Percentiles rank a stretch among this genome's conserved stretches.
Conservation (phyloP, 1,140 invertebrate genomes). For the Drosophila parvula region DNA sequence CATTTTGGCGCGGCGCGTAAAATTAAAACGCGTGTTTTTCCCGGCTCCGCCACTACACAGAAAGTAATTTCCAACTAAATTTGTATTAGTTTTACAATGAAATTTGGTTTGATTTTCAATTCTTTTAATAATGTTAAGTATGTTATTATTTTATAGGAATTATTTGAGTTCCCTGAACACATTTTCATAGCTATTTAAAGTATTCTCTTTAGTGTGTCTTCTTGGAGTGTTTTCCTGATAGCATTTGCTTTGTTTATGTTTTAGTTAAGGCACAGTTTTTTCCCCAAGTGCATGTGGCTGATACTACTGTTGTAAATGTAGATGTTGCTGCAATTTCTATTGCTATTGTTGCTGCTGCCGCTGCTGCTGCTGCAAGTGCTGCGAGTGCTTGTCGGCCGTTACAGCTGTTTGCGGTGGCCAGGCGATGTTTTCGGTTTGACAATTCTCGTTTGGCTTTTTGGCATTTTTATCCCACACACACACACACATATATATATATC, state of each 20-base stretch:
- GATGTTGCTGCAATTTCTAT: slow-evolving; percentile 14
- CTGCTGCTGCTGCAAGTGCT: slow-evolving; percentile 6
- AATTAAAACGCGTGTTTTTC: slow-evolving; percentile 76
- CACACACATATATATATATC: neutral
- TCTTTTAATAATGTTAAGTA: too few species aligned
- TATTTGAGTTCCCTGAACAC: too few species aligned
- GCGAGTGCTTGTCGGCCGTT: slow-evolving; percentile 51
- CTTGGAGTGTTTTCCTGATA: too few species aligned
- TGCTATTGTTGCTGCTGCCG: slow-evolving; percentile 9
- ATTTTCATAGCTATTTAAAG: too few species aligned
- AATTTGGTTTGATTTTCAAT: neutral
- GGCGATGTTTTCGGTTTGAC: slow-evolving; percentile 72
- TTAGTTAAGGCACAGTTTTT: neutral
- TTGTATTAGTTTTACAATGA: neutral
- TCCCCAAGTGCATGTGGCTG: neutral
- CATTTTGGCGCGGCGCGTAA: slow-evolving; percentile 59
- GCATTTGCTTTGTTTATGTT: too few species aligned
- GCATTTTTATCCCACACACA: slow-evolving; percentile 56
- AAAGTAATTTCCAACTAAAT: neutral
- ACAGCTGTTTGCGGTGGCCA: slow-evolving; percentile 76
- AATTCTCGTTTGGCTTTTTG: slow-evolving; percentile 74
- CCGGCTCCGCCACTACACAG: slow-evolving; percentile 1
- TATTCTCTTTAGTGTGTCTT: too few species aligned
- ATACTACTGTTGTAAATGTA: slow-evolving; percentile 3
- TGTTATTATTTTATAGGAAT: too few species aligned